phyloP scores from a whole-genome alignment of 2,113 vertebrate species.

The Apus apus region DNA sequence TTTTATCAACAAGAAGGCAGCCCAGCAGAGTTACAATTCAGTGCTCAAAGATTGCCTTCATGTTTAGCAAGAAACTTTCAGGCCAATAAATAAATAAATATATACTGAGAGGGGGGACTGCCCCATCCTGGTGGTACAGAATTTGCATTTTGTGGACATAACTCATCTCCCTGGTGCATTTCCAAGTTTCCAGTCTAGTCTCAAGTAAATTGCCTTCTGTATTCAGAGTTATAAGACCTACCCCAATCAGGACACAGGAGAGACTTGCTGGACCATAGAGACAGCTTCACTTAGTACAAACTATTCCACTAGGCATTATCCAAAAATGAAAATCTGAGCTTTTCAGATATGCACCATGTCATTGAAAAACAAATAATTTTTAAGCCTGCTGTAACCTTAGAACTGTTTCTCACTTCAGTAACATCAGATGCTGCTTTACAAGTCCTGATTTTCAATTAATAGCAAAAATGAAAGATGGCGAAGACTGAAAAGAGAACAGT shows the following conservation, averaged over 20 bases:
- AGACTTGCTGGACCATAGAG: neutral
- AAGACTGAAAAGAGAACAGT: neutral
- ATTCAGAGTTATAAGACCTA: neutral
- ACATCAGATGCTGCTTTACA: neutral
- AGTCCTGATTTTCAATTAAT: neutral
- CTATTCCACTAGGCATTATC: neutral
- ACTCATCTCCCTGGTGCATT: neutral
- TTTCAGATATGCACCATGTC: neutral
- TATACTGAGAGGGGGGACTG: neutral
- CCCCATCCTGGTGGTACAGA: neutral
- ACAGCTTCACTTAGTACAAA: neutral
- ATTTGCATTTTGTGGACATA: neutral
- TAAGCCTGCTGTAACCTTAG: neutral
- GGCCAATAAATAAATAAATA: neutral
- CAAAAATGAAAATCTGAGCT: neutral
- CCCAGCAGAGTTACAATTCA: constrained; percentile 26
- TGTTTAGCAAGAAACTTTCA: constrained; percentile 19
- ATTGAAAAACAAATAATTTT: neutral
- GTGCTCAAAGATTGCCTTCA: constrained; percentile 2
- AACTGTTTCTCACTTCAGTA: neutral
- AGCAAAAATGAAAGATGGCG: neutral
- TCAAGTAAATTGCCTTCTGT: constrained; percentile 1
- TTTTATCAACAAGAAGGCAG: constrained; percentile 52
- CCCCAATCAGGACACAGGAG: neutral
- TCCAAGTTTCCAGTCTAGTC: neutral